Base-by-base conservation (phyloP, 2,113 vertebrate genomes). In the Tyrannus savana region DNA sequence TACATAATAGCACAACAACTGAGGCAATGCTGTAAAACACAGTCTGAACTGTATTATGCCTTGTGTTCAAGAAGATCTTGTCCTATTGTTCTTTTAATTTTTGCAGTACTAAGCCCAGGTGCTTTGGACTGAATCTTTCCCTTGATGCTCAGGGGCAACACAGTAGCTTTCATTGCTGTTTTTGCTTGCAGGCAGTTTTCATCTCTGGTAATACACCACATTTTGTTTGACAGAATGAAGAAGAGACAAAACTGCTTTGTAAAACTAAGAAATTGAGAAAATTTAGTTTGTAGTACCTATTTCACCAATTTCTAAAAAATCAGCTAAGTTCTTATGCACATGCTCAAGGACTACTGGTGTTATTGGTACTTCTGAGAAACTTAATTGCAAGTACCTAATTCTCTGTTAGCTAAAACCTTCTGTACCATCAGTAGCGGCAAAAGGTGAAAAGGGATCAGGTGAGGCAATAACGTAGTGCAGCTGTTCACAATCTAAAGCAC, bases 171-270 rank as follows among this genome's bases (percentile, higher is more conserved):
- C 84, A 44, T 24, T 76, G 52, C 47, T 81, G 25, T 42, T 93
- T 88, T 95, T 81, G 63, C 76, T 94, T 79, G 44, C 52, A 93
- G 87, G 69, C 66, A 90, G 53, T 84, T 79, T 76, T 58, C 17
- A n/a, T 78, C 64, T 95, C 64, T 79, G 41, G 46, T 60, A 50
- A 39, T 55, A 71, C 8, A 69, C 37, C 79, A 75, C 52, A 46
- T 93, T 91, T 85, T 86, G 14, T 59, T 85, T 91, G 90, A 83
- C 81, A 91, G 89, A 93, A 71, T 72, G 56, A 87, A 53, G 55
- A 84, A 69, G 21, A 85, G 69, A 91, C 35, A 35, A 93, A 80
- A 89, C 69, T 92, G 59, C 25, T 62, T 63, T 1, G 2, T 28
- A 71, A 84, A 94, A 73, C 33, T 74, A 85, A 79, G 60, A 92